Conservation (phyloP, 2,797 vertebrate genomes). For the Discoglossus pictus region DNA sequence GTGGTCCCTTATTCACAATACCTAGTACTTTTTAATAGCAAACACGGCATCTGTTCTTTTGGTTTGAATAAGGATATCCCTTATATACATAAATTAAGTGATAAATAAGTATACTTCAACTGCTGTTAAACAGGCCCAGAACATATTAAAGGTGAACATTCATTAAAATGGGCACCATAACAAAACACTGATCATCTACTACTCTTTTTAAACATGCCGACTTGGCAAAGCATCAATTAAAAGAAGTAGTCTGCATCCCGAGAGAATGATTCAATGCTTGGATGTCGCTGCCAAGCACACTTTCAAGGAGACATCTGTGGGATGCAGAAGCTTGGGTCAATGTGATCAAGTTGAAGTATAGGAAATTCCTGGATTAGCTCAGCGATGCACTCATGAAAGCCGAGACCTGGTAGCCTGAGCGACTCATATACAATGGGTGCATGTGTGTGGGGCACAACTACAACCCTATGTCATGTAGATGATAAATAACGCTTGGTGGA, state of each 20-base stretch:
- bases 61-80: too few relatives aligned
- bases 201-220: background rate
- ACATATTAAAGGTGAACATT: slow-evolving; percentile 5
- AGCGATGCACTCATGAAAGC: slow-evolving; percentile 21
- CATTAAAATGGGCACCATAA: slow-evolving; percentile 20
- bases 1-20: too few relatives aligned
- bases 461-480: slow-evolving; percentile 4
- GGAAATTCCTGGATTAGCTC: slow-evolving; percentile 20
- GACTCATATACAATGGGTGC: slow-evolving; percentile 1
- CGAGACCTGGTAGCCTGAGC: background rate
- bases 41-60: too few relatives aligned
- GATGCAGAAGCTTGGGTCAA: slow-evolving; percentile 20
- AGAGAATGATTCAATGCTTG: background rate
- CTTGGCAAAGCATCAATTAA: slow-evolving; percentile 25
- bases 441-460: background rate
- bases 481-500: background rate
- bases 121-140: background rate
- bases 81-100: slow-evolving; percentile 16
- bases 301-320: slow-evolving; percentile 16
- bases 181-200: slow-evolving; percentile 11
- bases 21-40: too few relatives aligned
- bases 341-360: slow-evolving; percentile 16
- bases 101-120: too few relatives aligned
- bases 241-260: slow-evolving; percentile 6
- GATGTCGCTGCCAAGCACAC: slow-evolving; percentile 7